phyloP scores from a whole-genome alignment of 2,888 invertebrate genomes.

The Campopleginae sp. region DNA sequence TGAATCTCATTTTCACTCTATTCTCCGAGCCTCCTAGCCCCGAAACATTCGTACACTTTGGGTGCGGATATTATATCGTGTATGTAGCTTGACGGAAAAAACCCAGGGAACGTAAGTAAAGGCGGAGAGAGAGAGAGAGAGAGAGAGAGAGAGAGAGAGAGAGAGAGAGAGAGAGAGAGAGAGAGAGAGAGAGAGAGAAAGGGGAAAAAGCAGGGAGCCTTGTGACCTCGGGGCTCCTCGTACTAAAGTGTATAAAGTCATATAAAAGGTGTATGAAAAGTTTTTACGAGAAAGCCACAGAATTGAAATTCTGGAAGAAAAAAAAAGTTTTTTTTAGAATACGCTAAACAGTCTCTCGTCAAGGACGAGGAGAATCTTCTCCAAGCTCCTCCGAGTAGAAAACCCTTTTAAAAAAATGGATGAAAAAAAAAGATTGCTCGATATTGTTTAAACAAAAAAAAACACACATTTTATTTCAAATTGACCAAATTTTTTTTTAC shows the following conservation, averaged over 20 bases:
- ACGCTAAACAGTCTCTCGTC: not conserved
- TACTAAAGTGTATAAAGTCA: conserved; percentile 42
- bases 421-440: not conserved
- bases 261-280: conserved; percentile 61
- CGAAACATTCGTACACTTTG: conserved; percentile 41
- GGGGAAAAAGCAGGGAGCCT: conserved; percentile 24
- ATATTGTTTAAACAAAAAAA: not conserved
- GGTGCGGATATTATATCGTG: conserved; percentile 42
- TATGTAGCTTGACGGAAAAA: conserved; percentile 42
- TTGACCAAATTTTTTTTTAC: no score
- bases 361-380: not conserved
- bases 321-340: conserved; percentile 40
- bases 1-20: conserved; percentile 53
- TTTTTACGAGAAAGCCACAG: conserved; percentile 39
- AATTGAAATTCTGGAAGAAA: conserved; percentile 61
- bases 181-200: not conserved
- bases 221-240: conserved; percentile 17
- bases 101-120: conserved; percentile 43
- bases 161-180: not conserved
- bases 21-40: conserved; percentile 11
- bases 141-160: no score
- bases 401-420: not conserved
- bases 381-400: not conserved
- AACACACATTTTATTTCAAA: no score
- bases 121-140: no score